phyloP scores from a whole-genome alignment of 1,140 invertebrate genomes.

The Pteromalus puparum region DNA sequence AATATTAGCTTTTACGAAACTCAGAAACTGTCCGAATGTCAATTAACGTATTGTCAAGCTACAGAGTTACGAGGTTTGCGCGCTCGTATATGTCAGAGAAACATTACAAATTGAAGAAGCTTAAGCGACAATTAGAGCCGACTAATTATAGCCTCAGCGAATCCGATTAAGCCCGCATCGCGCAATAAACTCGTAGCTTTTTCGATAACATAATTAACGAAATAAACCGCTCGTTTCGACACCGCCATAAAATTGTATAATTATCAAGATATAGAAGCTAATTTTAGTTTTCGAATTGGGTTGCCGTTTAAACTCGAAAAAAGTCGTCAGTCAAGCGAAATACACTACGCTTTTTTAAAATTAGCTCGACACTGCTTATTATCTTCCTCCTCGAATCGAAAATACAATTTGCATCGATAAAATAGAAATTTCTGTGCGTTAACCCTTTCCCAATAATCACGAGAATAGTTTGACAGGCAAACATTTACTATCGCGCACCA shows the following conservation, averaged over 20 bases:
- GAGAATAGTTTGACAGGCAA: no score
- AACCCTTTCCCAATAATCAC: no score
- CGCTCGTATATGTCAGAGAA: not conserved
- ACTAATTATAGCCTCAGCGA: not conserved
- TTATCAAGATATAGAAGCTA: not conserved
- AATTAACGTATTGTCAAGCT: not conserved
- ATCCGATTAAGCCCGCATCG: no score
- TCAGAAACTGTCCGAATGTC: not conserved
- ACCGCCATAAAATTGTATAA: no score
- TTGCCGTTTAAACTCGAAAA: not conserved
- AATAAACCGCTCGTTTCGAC: no score
- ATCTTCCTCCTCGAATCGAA: no score
- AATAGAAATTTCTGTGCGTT: no score
- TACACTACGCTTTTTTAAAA: no score
- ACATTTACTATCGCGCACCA: no score
- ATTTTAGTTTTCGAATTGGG: not conserved
- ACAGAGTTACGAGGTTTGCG: not conserved
- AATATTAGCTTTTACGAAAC: constrained; percentile 16
- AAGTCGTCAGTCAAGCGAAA: not conserved
- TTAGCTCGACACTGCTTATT: no score
- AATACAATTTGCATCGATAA: no score
- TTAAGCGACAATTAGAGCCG: not conserved
- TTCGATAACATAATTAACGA: not conserved
- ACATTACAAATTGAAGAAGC: not conserved
- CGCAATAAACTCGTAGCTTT: no score